These are phyloP conservation scores for Luidia sarsii DNA, from an alignment of 53 echinoderm and acorn worm genomes.

Conservation along the genomic window DNA sequence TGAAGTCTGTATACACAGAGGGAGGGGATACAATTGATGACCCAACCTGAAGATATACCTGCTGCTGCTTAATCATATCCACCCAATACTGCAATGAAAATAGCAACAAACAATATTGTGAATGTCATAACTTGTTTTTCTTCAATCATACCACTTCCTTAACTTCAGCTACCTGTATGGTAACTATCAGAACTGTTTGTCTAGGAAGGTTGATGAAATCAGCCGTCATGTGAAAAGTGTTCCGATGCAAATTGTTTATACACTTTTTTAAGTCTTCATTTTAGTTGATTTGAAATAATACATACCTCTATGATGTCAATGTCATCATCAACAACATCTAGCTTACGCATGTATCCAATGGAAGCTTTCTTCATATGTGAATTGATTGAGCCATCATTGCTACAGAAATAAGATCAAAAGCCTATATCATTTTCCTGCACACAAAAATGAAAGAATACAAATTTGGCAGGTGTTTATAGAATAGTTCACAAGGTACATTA, in stretches of 20 bases:
- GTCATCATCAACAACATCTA: constrained; percentile 77
- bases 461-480: too few relatives aligned
- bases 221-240: too few relatives aligned
- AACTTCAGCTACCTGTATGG: too few relatives aligned
- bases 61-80: constrained; percentile 89
- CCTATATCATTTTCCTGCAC: background rate
- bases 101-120: background rate
- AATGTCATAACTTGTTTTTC: too few relatives aligned
- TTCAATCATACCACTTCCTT: too few relatives aligned
- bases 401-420: constrained; percentile 38
- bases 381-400: constrained; percentile 21
- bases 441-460: background rate
- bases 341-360: constrained; percentile 65
- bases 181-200: too few relatives aligned
- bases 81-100: constrained; percentile 82
- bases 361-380: constrained; percentile 41
- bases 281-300: background rate
- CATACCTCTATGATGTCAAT: constrained; percentile 82
- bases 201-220: too few relatives aligned
- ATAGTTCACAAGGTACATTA: too few relatives aligned
- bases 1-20: constrained; percentile 58
- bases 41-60: constrained; percentile 55
- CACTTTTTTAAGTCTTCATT: too few relatives aligned
- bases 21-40: constrained; percentile 44
- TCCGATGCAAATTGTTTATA: too few relatives aligned